Evolutionary conservation across 2,888 invertebrate genomes (phyloP).

Genomic region (Chalcosyrphus nemorum): DNA sequence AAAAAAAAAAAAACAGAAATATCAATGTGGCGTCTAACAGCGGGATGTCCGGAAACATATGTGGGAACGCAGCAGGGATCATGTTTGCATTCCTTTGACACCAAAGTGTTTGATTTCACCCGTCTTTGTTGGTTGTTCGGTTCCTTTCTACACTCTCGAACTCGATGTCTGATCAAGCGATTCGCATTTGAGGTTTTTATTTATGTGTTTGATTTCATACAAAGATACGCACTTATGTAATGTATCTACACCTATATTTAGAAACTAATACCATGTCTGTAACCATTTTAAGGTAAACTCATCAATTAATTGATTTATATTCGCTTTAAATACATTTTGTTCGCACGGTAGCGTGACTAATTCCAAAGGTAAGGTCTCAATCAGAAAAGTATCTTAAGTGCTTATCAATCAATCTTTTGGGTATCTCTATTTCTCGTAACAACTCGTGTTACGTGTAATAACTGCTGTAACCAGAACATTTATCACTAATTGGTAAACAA

Average conservation of each 20-base stretch:
- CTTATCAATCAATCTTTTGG: background rate
- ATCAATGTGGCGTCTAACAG: conserved; percentile 62
- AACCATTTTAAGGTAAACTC: background rate
- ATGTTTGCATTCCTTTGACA: conserved; percentile 67
- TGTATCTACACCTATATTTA: no score
- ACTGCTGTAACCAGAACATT: background rate
- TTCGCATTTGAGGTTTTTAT: background rate
- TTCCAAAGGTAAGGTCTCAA: background rate
- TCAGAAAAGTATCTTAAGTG: background rate
- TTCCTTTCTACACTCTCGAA: background rate
- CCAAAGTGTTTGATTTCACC: conserved; percentile 66
- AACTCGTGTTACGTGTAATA: background rate
- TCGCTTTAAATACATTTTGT: no score
- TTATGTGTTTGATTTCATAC: background rate
- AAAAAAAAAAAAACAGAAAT: no score
- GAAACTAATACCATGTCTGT: no score
- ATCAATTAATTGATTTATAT: background rate
- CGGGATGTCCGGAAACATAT: conserved; percentile 65
- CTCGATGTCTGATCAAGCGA: background rate
- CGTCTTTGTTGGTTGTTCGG: conserved; percentile 46
- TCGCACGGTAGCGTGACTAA: background rate
- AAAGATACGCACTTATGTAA: background rate
- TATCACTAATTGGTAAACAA: no score
- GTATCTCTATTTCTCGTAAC: background rate
- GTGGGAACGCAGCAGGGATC: conserved; percentile 68